phyloP scores from a whole-genome alignment of 2,113 vertebrate species.

The Chaenogobius annularis region DNA sequence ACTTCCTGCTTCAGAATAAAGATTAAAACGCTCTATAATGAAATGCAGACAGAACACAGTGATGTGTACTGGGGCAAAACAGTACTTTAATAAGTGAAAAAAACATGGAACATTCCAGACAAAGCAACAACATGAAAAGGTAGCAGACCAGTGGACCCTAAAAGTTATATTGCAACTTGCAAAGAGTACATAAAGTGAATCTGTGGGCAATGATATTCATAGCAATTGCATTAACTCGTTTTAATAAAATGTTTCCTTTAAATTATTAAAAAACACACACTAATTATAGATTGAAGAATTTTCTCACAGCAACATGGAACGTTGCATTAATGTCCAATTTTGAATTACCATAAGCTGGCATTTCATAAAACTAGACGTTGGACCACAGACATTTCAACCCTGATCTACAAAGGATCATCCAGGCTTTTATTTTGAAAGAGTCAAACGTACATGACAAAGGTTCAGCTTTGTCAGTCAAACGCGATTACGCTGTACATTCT shows the following conservation, averaged over 20 bases:
- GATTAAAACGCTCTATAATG: no score
- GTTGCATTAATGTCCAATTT: background rate
- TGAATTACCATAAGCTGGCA: background rate
- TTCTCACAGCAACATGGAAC: background rate
- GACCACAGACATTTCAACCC: no score
- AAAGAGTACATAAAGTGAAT: background rate
- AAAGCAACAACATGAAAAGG: no score
- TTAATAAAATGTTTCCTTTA: background rate
- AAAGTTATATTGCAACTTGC: no score
- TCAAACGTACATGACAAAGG: background rate
- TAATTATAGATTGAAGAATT: background rate
- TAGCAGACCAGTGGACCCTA: no score
- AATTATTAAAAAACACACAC: background rate
- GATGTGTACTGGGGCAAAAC: no score
- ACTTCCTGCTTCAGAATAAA: no score
- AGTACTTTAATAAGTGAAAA: no score
- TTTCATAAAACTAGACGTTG: background rate
- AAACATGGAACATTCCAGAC: no score
- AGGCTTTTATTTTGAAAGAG: slow-evolving; percentile 2
- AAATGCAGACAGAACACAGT: no score
- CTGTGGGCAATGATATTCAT: background rate
- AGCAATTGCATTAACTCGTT: background rate
- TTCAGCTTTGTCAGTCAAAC: background rate
- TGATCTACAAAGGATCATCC: background rate
- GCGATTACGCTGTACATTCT: background rate